Percentiles rank a stretch among this genome's conserved stretches.
phyloP scores from a whole-genome alignment of 2,797 vertebrate genomes.

The Sebastes trivittatus region DNA sequence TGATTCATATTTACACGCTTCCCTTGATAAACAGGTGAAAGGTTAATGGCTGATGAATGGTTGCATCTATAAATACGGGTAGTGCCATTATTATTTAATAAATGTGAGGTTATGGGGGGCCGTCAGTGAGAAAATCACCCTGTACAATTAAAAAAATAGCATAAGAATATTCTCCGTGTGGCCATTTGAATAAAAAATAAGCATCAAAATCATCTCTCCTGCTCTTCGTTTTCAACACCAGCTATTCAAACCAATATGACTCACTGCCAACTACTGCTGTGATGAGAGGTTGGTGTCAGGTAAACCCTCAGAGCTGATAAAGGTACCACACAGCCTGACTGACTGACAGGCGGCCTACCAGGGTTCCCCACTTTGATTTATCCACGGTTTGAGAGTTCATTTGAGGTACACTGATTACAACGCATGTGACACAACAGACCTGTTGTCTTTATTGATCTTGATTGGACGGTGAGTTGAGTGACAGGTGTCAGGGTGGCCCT shows the following conservation, averaged over 20 bases:
- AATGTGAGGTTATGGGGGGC: neutral
- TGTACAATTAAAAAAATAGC: neutral
- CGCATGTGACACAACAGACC: neutral
- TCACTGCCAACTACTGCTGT: conserved; percentile 24
- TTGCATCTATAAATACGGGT: neutral
- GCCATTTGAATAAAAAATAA: conserved; percentile 18
- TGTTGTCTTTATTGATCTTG: conserved; percentile 11
- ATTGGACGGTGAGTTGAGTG: conserved; percentile 36
- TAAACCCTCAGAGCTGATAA: conserved; percentile 21
- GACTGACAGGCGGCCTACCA: conserved; percentile 20
- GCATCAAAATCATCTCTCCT: neutral
- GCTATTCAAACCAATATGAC: conserved; percentile 22
- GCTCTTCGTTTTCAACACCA: neutral
- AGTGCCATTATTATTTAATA: neutral
- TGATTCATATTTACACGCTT: neutral
- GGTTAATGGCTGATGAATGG: neutral
- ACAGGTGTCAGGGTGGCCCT: conserved; percentile 27
- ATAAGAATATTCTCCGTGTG: neutral
- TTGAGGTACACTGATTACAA: conserved; percentile 18
- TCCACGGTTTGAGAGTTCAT: conserved; percentile 24
- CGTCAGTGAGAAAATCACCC: neutral
- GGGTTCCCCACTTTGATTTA: conserved; percentile 38
- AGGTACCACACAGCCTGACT: conserved; percentile 3
- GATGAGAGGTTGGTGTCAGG: conserved; percentile 20
- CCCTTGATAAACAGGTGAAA: neutral